These are phyloP conservation scores for Drosophila quadrilineata DNA, from an alignment of 1,140 invertebrate species.

Conservation along the genomic window DNA sequence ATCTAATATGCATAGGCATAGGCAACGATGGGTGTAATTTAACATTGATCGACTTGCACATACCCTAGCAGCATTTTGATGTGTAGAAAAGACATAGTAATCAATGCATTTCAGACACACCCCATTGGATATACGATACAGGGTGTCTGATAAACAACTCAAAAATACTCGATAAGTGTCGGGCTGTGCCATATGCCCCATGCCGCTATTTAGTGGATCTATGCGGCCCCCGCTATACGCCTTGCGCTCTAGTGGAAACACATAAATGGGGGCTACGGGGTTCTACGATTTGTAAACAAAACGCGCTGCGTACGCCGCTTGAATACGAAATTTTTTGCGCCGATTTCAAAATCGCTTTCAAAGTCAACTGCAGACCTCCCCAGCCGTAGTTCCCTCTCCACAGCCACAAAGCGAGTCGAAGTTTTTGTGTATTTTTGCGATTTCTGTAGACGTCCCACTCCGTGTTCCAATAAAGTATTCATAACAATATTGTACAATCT, in stretches of 20 bases:
- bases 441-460: slow-evolving; percentile 22
- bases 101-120: no score
- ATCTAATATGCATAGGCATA: slow-evolving; percentile 65
- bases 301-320: slow-evolving; percentile 45
- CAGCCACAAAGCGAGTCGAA: no score
- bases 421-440: no score
- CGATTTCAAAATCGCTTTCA: slow-evolving; percentile 60
- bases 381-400: no score
- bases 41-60: not conserved
- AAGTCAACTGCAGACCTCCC: no score
- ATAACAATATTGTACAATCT: slow-evolving; percentile 32
- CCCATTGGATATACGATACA: no score
- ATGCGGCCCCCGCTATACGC: slow-evolving; percentile 5
- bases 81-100: not conserved
- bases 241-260: not conserved
- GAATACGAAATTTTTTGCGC: slow-evolving; percentile 49
- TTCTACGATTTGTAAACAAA: slow-evolving; percentile 64
- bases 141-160: not conserved
- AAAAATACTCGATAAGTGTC: slow-evolving; percentile 6
- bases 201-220: slow-evolving; percentile 31
- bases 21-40: not conserved
- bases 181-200: slow-evolving; percentile 42
- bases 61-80: not conserved
- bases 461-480: not conserved
- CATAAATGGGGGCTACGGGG: not conserved